These are phyloP conservation scores for Anolis apletophallus DNA, from an alignment of 2,797 vertebrate species.

Conservation along the genomic window DNA sequence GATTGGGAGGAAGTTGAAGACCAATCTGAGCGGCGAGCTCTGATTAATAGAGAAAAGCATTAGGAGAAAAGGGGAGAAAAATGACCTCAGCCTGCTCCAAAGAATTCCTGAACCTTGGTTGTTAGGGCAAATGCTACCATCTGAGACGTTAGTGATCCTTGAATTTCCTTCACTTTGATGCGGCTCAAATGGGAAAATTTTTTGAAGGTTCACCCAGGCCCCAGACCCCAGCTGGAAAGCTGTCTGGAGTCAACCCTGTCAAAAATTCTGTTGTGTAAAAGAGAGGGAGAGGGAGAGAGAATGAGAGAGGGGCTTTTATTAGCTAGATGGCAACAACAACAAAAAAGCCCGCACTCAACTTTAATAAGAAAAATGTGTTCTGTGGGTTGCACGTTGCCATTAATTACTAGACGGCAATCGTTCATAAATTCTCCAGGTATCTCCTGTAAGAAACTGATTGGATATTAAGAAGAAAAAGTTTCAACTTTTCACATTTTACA, in stretches of 20 bases:
- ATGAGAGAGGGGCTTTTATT: conserved; percentile 75
- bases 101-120: conserved; percentile 98
- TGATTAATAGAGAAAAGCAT: conserved; percentile 99
- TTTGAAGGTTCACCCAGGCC: conserved; percentile 86
- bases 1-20: conserved; percentile 99
- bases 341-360: conserved; percentile 52
- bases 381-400: conserved; percentile 66
- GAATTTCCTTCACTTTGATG: conserved; percentile 96
- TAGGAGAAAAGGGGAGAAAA: conserved; percentile 90
- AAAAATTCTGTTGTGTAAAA: conserved; percentile 83
- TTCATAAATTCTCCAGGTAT: conserved; percentile 69
- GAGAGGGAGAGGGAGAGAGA: conserved; percentile 40
- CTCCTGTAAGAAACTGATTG: conserved; percentile 54
- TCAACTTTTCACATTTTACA: not conserved
- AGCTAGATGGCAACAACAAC: conserved; percentile 81
- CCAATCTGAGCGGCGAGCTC: conserved; percentile 98
- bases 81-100: conserved; percentile 95
- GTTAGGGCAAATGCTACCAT: conserved; percentile 94
- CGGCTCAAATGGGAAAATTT: conserved; percentile 87
- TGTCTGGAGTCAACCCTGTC: conserved; percentile 88
- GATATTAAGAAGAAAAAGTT: conserved; percentile 27
- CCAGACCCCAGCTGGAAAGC: conserved; percentile 86
- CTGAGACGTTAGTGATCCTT: conserved; percentile 95
- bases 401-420: conserved; percentile 72
- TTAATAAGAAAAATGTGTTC: conserved; percentile 70